Base-by-base conservation (phyloP, 2,888 invertebrate species). In the Geotrupes spiniger region DNA sequence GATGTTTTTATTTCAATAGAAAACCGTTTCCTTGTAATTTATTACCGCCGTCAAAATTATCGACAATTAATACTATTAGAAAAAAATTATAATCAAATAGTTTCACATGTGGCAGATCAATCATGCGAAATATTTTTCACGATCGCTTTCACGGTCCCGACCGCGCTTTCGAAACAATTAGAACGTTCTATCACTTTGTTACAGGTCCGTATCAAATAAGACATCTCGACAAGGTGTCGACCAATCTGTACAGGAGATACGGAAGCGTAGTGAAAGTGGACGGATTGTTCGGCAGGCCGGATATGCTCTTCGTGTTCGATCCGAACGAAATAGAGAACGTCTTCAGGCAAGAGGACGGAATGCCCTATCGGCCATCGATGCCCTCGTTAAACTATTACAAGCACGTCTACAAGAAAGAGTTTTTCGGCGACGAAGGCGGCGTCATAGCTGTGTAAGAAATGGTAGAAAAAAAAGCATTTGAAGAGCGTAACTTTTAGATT, bases 361-460 rank as follows among this genome's bases (percentile, higher is more conserved):
- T 84, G 62, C 87, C 87, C 0, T 81, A 82, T 54, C 78, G 87
- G 46, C 87, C 87, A 0, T 85, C 86, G 0, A 87, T 87, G 87
- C 85, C 87, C 0, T 86, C 85, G 0, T 70, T 87, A 36, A 81
- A 85, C 64, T 85, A 85, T 59, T 87, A 86, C 71, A 87, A 87
- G 57, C 84, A 85, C 59, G 81, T 78, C 0, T 67, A 85, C 36
- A 73, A 84, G 52, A 84, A 81, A 66, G 81, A 85, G 39, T 84
- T 84, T 65, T 87, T 87, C 60, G 80, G 79, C 0, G 79, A 81
- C 51, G 76, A 80, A 42, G 83, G 82, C 0, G 87, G 87, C 37
- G 83, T 87, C 3, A 86, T 87, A 56, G 86, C 85, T 2, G 85
- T 86, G 87, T 87, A 73, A 81, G 84, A 75, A 45, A 11, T n/a